phyloP scores from a whole-genome alignment of 2,113 vertebrate genomes.

The Phaetusa simplex region DNA sequence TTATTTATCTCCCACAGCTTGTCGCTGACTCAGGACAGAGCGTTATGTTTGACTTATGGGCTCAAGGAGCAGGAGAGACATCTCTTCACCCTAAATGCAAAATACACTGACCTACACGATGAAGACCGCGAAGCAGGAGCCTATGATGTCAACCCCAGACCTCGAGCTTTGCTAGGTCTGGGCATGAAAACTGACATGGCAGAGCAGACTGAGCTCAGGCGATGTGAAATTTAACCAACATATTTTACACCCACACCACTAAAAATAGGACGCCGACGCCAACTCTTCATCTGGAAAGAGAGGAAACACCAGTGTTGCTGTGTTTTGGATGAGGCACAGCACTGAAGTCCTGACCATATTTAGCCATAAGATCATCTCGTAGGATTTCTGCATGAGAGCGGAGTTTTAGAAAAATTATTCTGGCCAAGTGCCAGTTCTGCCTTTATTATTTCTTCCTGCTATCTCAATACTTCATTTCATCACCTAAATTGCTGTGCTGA shows the following conservation, averaged over 20 bases:
- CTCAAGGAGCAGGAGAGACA: neutral
- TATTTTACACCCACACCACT: constrained; percentile 51
- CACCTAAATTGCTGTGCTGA: neutral
- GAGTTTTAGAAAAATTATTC: neutral
- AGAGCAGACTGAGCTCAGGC: neutral
- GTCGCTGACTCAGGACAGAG: neutral
- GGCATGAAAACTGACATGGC: neutral
- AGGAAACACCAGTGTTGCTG: neutral
- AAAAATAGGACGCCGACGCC: neutral
- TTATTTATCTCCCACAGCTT: neutral
- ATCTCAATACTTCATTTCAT: constrained; percentile 10
- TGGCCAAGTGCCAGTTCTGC: neutral
- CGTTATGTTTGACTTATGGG: accelerated
- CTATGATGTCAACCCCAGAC: neutral
- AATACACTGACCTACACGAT: neutral
- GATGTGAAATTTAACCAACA: neutral
- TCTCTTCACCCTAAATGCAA: neutral
- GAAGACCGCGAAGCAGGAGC: neutral
- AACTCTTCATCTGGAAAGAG: constrained; percentile 27
- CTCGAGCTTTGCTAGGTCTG: neutral
- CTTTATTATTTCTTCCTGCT: neutral
- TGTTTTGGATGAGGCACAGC: neutral
- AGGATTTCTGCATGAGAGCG: neutral
- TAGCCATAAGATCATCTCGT: constrained; percentile 14
- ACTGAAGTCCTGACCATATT: constrained; percentile 32